Evolutionary conservation across 2,797 vertebrate species (phyloP).

Genomic region (Pogoniulus pusillus): DNA sequence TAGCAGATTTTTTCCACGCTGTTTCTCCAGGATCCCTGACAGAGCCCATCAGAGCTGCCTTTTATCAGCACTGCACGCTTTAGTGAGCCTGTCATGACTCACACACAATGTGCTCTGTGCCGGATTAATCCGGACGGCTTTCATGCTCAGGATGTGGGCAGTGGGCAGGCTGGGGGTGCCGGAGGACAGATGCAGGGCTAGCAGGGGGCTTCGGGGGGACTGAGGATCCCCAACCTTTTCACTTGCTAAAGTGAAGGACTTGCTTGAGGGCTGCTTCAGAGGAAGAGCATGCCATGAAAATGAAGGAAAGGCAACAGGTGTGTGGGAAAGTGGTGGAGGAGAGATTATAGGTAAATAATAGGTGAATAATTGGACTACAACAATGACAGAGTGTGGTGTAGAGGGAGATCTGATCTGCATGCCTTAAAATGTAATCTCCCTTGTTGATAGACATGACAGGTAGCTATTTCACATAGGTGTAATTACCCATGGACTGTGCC

Average conservation of each 20-base stretch:
- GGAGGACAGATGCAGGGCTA: background rate
- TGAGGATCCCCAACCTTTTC: background rate
- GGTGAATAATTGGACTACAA: slow-evolving; percentile 4
- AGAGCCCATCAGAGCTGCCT: slow-evolving; percentile 85
- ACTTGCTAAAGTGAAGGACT: slow-evolving; percentile 16
- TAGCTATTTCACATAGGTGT: slow-evolving; percentile 9
- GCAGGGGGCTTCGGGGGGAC: background rate
- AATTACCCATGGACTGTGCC: background rate
- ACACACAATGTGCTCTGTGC: slow-evolving; percentile 86
- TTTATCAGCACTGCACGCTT: slow-evolving; percentile 87
- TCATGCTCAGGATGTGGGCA: slow-evolving; percentile 73
- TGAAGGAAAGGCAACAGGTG: slow-evolving; percentile 23
- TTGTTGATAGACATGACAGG: slow-evolving; percentile 46
- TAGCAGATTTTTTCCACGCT: slow-evolving; percentile 67
- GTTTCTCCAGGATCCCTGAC: slow-evolving; percentile 69
- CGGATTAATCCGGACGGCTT: slow-evolving; percentile 81
- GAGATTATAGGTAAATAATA: slow-evolving; percentile 28
- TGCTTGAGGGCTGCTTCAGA: background rate
- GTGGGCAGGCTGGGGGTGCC: background rate
- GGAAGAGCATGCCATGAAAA: background rate
- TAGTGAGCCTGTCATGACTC: slow-evolving; percentile 87
- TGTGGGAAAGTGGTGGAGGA: background rate
- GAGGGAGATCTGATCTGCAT: slow-evolving; percentile 10
- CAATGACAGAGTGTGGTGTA: slow-evolving; percentile 9
- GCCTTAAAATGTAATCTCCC: slow-evolving; percentile 26